phyloP scores from a whole-genome alignment of 2,797 vertebrate species.

The Urosaurus nigricauda region DNA sequence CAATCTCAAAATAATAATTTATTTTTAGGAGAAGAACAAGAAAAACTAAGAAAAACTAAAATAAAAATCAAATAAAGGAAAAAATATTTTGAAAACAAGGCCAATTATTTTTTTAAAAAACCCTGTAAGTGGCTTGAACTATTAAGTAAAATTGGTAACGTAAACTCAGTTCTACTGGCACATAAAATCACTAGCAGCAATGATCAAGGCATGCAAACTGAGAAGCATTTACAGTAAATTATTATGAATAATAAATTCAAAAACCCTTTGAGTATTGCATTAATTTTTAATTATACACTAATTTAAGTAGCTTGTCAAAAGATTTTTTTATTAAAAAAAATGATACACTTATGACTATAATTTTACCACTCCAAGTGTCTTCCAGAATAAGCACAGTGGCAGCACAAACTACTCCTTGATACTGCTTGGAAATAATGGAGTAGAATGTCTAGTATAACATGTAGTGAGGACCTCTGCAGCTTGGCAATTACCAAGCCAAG shows the following conservation, averaged over 20 bases:
- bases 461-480: constrained; percentile 57
- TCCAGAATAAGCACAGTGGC: constrained; percentile 56
- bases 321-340: constrained; percentile 58
- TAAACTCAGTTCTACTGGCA: constrained; percentile 89
- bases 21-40: constrained; percentile 41
- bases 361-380: constrained; percentile 65
- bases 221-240: constrained; percentile 94
- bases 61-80: constrained; percentile 68
- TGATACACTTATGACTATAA: constrained; percentile 50
- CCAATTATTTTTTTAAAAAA: constrained; percentile 74
- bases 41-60: constrained; percentile 58
- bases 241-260: constrained; percentile 83
- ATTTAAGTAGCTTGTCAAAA: constrained; percentile 76
- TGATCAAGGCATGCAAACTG: constrained; percentile 92
- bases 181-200: constrained; percentile 92
- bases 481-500: background rate
- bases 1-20: constrained; percentile 78
- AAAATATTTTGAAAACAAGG: constrained; percentile 72
- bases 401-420: constrained; percentile 61
- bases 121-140: constrained; percentile 88
- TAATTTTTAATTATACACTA: constrained; percentile 74
- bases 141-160: constrained; percentile 85
- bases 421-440: constrained; percentile 60
- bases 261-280: constrained; percentile 89
- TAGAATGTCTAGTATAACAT: constrained; percentile 53